Conservation (phyloP, 1,140 invertebrate species). For the Cydia strobilella region DNA sequence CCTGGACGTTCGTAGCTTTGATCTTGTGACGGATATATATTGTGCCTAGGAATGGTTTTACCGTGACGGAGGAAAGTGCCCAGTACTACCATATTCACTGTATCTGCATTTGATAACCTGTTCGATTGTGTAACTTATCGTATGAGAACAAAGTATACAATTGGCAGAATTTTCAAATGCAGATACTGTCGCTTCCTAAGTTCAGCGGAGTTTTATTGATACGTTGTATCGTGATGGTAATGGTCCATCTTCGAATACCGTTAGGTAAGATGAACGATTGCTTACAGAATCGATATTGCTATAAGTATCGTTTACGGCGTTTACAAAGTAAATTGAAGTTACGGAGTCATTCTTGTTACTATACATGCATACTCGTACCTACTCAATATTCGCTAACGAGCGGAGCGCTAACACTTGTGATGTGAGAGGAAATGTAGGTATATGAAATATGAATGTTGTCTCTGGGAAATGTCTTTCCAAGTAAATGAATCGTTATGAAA, state of each 20-base stretch:
- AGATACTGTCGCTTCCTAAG: neutral
- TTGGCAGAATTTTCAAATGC: neutral
- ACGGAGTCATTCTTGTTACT: neutral
- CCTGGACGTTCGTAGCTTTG: conserved; percentile 8
- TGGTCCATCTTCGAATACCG: neutral
- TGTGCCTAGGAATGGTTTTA: conserved; percentile 2
- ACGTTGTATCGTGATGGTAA: conserved; percentile 3
- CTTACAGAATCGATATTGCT: neutral
- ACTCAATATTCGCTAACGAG: neutral
- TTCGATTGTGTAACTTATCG: neutral
- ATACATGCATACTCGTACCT: neutral
- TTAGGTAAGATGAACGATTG: neutral
- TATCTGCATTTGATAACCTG: neutral
- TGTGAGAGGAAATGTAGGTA: no score
- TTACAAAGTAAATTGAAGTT: neutral
- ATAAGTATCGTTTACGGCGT: neutral
- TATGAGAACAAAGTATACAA: neutral
- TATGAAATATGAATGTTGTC: no score
- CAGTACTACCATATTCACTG: neutral
- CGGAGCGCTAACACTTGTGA: no score
- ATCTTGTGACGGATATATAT: conserved; percentile 7
- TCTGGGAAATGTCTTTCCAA: no score
- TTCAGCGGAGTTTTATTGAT: neutral
- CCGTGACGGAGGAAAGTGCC: neutral
- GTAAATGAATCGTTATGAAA: no score